Percentiles rank a stretch among this genome's conserved stretches.
phyloP scores from a whole-genome alignment of 2,888 invertebrate species.

The Rhamphomyia laevipes region DNA sequence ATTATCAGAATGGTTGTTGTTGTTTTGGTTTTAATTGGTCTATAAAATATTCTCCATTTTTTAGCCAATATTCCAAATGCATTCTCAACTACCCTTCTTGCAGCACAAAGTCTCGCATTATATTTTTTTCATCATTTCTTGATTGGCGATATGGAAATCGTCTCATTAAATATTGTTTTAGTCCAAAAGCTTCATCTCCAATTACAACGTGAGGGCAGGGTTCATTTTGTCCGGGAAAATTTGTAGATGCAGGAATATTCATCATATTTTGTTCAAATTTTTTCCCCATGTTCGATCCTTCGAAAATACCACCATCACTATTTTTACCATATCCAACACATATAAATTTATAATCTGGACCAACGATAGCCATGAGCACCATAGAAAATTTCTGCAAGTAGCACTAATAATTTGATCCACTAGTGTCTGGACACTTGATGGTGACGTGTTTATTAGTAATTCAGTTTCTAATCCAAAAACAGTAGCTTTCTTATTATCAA shows the following conservation, averaged over 20 bases:
- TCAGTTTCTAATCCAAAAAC: too few relatives aligned
- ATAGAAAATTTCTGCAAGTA: conserved; percentile 6
- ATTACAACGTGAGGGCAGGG: neutral
- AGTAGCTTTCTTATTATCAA: too few relatives aligned
- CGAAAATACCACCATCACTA: neutral
- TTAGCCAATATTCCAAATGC: too few relatives aligned
- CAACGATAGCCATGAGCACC: conserved; percentile 3
- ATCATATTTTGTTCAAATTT: neutral
- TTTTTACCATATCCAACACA: neutral
- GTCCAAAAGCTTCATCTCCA: conserved; percentile 4
- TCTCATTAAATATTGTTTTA: conserved; percentile 5
- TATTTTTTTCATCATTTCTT: neutral
- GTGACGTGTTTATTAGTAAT: conserved; percentile 3
- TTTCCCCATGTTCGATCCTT: conserved; percentile 1
- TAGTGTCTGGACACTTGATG: conserved; percentile 3
- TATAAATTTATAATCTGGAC: conserved; percentile 4
- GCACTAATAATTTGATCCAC: conserved; percentile 2
- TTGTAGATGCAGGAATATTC: neutral
- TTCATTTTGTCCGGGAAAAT: neutral
- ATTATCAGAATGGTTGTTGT: too few relatives aligned
- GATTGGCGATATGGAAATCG: neutral
- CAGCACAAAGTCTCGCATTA: neutral
- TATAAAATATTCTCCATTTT: too few relatives aligned
- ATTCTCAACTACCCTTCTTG: too few relatives aligned
- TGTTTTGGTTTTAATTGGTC: too few relatives aligned